Evolutionary conservation across 2,888 invertebrate species (phyloP).

Genomic region (Heterodera filipjevi): DNA sequence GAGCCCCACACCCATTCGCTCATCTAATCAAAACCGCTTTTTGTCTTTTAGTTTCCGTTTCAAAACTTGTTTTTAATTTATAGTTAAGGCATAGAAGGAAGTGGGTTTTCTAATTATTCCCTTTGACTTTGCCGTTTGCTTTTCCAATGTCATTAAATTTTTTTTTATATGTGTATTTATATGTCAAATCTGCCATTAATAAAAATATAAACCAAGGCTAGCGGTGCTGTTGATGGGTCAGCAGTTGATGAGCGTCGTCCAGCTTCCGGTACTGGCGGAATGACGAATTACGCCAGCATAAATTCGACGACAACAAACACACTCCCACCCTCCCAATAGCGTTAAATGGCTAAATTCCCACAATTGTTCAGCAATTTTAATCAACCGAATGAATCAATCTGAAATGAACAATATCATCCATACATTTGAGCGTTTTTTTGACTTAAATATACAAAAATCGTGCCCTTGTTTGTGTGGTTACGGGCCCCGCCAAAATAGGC

Average conservation of each 20-base stretch:
- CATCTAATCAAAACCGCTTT: not conserved
- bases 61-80: not conserved
- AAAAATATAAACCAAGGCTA: not conserved
- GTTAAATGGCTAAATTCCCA: no score
- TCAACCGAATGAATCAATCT: no score
- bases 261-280: slow-evolving; percentile 14
- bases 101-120: no score
- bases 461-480: no score
- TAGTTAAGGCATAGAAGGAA: no score
- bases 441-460: no score
- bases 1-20: not conserved
- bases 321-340: not conserved
- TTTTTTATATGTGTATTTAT: not conserved
- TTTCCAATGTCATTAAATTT: not conserved
- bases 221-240: not conserved
- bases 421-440: no score
- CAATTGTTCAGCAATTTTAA: no score
- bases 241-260: slow-evolving; percentile 13
- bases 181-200: not conserved
- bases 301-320: not conserved
- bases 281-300: slow-evolving; percentile 23
- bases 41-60: not conserved
- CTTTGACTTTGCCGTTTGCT: no score
- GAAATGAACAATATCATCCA: no score
- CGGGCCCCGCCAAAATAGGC: no score